phyloP scores from a whole-genome alignment of 2,888 invertebrate genomes.

The Pollenia angustigena region DNA sequence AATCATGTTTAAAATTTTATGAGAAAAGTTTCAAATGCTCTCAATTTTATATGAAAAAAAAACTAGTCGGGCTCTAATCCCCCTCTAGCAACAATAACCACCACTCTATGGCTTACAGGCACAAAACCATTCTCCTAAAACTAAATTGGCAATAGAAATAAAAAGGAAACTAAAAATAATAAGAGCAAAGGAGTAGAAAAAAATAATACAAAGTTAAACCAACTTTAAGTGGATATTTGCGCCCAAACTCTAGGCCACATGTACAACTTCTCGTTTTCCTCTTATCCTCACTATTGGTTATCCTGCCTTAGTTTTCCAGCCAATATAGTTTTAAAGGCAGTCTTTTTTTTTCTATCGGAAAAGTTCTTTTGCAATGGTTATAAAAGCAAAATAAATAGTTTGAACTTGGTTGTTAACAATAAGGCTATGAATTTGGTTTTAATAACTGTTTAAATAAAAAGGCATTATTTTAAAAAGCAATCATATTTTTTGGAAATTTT shows the following conservation, averaged over 20 bases:
- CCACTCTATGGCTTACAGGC: background rate
- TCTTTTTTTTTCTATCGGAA: background rate
- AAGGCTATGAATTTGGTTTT: background rate
- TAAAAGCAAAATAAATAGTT: background rate
- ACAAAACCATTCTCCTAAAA: conserved; percentile 40
- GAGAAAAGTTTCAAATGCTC: conserved; percentile 71
- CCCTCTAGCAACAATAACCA: conserved; percentile 15
- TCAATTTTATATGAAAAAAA: conserved; percentile 28
- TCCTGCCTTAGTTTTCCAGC: conserved; percentile 23
- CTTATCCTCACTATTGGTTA: background rate
- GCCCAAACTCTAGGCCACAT: conserved; percentile 31
- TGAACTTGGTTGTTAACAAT: conserved; percentile 5
- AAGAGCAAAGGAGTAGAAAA: background rate
- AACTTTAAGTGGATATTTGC: conserved; percentile 61
- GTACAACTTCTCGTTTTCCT: conserved; percentile 1
- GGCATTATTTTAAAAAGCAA: background rate
- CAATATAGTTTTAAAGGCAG: conserved; percentile 24
- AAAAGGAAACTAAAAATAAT: background rate
- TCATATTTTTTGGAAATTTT: background rate
- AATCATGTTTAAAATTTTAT: conserved; percentile 69
- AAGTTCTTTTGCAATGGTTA: background rate
- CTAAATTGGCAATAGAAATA: conserved; percentile 58
- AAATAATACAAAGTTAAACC: conserved; percentile 38
- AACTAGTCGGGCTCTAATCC: conserved; percentile 36
- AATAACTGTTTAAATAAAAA: background rate